phyloP scores from a whole-genome alignment of 35 echinoderm and acorn worm species.

The Holothuria glaberrima region DNA sequence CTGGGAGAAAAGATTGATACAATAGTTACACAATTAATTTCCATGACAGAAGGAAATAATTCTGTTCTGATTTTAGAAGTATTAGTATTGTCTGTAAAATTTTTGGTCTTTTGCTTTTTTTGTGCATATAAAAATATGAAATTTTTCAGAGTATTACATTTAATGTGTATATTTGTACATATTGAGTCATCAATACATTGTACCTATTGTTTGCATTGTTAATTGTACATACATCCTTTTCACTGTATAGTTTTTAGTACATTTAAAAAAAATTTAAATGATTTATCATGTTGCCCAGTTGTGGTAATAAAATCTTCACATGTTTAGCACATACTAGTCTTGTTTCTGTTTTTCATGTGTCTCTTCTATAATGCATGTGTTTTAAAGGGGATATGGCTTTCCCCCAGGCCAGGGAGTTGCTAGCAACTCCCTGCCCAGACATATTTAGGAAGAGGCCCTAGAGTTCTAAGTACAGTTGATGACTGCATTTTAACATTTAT shows the following conservation, averaged over 20 bases:
- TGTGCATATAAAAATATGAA: constrained; percentile 50
- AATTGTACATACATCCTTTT: constrained; percentile 38
- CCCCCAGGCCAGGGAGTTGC: too few species aligned
- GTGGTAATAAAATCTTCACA: too few species aligned
- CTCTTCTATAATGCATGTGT: too few species aligned
- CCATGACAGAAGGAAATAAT: background rate
- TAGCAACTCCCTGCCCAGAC: too few species aligned
- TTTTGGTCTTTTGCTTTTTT: background rate
- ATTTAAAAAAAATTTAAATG: constrained; percentile 27
- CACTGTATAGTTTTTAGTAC: constrained; percentile 55
- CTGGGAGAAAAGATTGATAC: background rate
- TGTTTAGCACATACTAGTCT: too few species aligned
- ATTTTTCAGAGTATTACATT: constrained; percentile 44
- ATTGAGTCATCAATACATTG: constrained; percentile 38
- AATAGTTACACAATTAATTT: background rate
- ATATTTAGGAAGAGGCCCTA: too few species aligned
- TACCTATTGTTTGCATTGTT: constrained; percentile 27
- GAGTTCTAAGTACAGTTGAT: too few species aligned
- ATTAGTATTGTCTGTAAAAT: constrained; percentile 36
- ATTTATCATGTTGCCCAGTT: constrained; percentile 2
- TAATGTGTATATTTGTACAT: constrained; percentile 47
- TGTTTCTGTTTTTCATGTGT: too few species aligned
- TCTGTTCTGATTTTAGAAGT: background rate
- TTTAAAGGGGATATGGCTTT: too few species aligned
- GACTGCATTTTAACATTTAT: too few species aligned